These are phyloP conservation scores for Esox masquinongy DNA, from an alignment of 2,797 vertebrate species.

Conservation along the genomic window DNA sequence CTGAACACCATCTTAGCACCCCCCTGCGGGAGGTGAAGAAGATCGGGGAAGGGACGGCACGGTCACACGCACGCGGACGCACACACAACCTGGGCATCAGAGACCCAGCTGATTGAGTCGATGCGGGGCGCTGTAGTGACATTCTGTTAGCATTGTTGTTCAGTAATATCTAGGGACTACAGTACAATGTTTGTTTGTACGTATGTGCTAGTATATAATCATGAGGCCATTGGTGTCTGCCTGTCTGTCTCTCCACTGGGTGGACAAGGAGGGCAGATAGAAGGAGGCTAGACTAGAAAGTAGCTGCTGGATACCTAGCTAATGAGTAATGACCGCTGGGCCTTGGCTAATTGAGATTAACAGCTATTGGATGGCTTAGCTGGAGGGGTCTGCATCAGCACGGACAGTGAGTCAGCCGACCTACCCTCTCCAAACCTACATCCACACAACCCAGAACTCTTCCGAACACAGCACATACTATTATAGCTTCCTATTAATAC, in stretches of 20 bases:
- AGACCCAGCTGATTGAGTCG: not conserved
- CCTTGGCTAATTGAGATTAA: conserved; percentile 68
- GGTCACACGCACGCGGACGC: not conserved
- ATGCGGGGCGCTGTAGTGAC: conserved; percentile 37
- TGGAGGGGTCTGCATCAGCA: conserved; percentile 28
- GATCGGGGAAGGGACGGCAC: not conserved
- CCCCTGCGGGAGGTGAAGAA: not conserved
- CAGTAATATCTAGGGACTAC: not conserved
- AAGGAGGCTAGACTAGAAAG: conserved; percentile 36
- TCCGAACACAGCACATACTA: not conserved
- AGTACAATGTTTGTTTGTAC: conserved; percentile 18
- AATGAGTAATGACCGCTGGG: conserved; percentile 59
- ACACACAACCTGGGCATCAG: not conserved
- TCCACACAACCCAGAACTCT: conserved; percentile 52
- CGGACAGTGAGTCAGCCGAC: conserved; percentile 59
- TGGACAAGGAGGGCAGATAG: conserved; percentile 19
- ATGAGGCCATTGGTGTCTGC: not conserved
- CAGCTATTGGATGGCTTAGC: conserved; percentile 52
- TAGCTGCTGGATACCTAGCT: conserved; percentile 56
- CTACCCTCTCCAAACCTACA: conserved; percentile 32
- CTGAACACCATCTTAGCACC: conserved; percentile 61
- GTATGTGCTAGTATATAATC: conserved; percentile 24
- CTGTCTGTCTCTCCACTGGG: conserved; percentile 34
- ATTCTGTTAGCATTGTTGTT: conserved; percentile 22
- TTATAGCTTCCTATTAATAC: not conserved